Evolutionary conservation across 1,140 invertebrate genomes (phyloP).

Genomic region (Drosophila willistoni): DNA sequence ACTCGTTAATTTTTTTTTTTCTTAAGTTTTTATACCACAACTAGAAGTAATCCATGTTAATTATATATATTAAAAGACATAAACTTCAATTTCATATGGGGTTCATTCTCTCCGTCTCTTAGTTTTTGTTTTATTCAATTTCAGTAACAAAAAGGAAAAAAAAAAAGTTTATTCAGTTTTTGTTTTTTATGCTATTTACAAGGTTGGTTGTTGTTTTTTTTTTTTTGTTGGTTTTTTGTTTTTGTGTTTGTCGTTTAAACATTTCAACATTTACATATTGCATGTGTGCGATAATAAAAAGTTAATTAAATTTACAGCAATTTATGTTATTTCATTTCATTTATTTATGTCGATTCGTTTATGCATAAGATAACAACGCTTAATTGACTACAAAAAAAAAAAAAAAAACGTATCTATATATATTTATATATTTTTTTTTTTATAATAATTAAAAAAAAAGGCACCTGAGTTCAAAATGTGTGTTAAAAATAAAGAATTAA

Average conservation of each 20-base stretch:
- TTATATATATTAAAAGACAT: constrained; percentile 6
- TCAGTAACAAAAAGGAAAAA: constrained; percentile 8
- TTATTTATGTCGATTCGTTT: constrained; percentile 49
- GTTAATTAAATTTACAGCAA: constrained; percentile 58
- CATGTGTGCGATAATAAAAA: constrained; percentile 48
- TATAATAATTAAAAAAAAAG: constrained; percentile 57
- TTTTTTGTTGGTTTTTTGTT: not conserved
- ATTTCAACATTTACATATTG: constrained; percentile 14
- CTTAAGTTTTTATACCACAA: no score
- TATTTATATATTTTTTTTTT: constrained; percentile 24
- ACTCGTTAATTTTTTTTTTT: no score
- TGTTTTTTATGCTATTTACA: constrained; percentile 12
- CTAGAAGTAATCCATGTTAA: not conserved
- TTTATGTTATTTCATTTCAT: constrained; percentile 37
- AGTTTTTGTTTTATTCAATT: not conserved
- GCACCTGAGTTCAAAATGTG: constrained; percentile 20
- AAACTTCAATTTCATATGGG: not conserved
- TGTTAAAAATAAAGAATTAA: constrained; percentile 41
- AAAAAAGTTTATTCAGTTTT: constrained; percentile 1
- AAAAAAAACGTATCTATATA: constrained; percentile 64
- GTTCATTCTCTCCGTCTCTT: not conserved
- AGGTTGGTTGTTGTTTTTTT: not conserved
- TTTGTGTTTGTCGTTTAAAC: not conserved
- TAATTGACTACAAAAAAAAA: constrained; percentile 75
- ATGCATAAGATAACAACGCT: constrained; percentile 80